phyloP scores from a whole-genome alignment of 92 coral and sea anemone genomes.

The Anthopleura xanthogrammica region DNA sequence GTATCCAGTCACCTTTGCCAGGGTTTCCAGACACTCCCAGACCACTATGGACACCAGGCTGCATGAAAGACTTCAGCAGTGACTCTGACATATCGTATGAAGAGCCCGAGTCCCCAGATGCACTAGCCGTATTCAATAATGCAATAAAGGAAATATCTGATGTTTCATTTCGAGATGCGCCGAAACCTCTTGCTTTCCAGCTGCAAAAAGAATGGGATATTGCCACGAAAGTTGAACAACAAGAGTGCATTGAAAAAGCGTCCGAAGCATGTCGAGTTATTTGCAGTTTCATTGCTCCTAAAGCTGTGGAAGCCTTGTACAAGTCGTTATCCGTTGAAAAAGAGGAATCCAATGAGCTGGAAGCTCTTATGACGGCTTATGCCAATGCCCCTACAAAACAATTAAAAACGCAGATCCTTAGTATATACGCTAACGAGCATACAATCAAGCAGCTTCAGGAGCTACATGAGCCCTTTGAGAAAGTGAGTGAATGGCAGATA shows the following conservation, averaged over 20 bases:
- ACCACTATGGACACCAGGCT: slow-evolving; percentile 41
- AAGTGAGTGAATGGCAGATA: slow-evolving; percentile 64
- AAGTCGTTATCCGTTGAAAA: slow-evolving; percentile 37
- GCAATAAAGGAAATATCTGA: slow-evolving; percentile 43
- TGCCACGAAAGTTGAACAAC: slow-evolving; percentile 48
- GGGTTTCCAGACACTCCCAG: neutral
- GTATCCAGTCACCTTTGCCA: neutral
- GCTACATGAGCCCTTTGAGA: slow-evolving; percentile 53
- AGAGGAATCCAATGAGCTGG: slow-evolving; percentile 32
- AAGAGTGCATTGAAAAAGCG: slow-evolving; percentile 68
- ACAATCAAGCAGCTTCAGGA: slow-evolving; percentile 48
- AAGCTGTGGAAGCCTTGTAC: slow-evolving; percentile 53
- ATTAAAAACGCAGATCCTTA: slow-evolving; percentile 53
- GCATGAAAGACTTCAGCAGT: slow-evolving; percentile 40
- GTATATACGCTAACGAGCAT: slow-evolving; percentile 54
- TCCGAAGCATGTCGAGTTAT: slow-evolving; percentile 63
- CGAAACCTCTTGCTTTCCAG: slow-evolving; percentile 50
- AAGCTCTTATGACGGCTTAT: slow-evolving; percentile 56
- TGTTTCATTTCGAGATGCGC: slow-evolving; percentile 33
- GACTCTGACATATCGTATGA: slow-evolving; percentile 47
- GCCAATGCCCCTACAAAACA: slow-evolving; percentile 45
- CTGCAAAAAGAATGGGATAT: slow-evolving; percentile 54
- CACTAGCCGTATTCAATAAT: slow-evolving; percentile 50
- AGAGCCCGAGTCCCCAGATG: slow-evolving; percentile 13
- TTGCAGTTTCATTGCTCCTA: slow-evolving; percentile 65